Evolutionary conservation across 1,140 invertebrate genomes (phyloP).

Genomic region (Drosophila erecta): DNA sequence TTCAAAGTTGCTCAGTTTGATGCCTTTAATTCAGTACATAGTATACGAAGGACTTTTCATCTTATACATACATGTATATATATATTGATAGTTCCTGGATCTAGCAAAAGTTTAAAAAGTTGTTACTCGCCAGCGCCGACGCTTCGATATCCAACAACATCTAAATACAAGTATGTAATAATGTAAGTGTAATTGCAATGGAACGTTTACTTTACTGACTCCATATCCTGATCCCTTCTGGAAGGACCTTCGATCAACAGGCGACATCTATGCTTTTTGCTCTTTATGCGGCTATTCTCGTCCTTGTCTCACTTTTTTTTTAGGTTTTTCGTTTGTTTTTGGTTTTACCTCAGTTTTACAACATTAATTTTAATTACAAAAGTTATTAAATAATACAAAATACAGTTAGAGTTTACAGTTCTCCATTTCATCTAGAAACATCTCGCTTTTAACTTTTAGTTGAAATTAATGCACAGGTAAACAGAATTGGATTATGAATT

Average conservation of each 20-base stretch:
- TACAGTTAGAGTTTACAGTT: conserved; percentile 59
- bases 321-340: conserved; percentile 28
- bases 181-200: conserved; percentile 73
- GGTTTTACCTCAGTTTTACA: conserved; percentile 79
- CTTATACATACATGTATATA: conserved; percentile 65
- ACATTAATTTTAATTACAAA: conserved; percentile 78
- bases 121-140: conserved; percentile 43
- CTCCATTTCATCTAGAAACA: conserved; percentile 48
- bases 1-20: conserved; percentile 69
- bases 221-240: conserved; percentile 39
- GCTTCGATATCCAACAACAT: conserved; percentile 64
- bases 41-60: conserved; percentile 79
- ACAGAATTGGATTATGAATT: conserved; percentile 53
- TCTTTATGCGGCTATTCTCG: conserved; percentile 55
- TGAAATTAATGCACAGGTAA: conserved; percentile 79
- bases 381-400: conserved; percentile 67
- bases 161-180: conserved; percentile 69
- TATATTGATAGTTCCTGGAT: conserved; percentile 62
- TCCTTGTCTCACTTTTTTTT: conserved; percentile 11
- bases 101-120: conserved; percentile 68
- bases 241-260: conserved; percentile 46
- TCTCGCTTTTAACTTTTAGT: conserved; percentile 68
- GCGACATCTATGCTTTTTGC: conserved; percentile 56
- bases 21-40: conserved; percentile 81
- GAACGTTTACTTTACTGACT: conserved; percentile 68